A percentile compares a stretch with the other conserved stretches of the same genome.
Conservation (phyloP, 1,140 invertebrate genomes). For the Zaprionus taronus region DNA sequence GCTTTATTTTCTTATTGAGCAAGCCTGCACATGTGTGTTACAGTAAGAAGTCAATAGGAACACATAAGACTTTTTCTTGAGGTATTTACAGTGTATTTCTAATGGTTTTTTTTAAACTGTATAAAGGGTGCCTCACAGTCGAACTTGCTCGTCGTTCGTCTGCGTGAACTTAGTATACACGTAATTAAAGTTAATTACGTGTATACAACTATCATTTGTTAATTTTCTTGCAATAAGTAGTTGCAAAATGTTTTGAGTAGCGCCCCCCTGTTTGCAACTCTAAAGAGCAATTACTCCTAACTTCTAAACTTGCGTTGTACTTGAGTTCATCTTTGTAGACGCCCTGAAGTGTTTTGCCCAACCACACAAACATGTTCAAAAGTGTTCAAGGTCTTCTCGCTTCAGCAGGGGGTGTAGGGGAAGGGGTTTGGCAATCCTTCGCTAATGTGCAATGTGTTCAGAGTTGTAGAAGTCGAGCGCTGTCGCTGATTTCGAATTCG, state of each 20-base stretch:
- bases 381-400: neutral
- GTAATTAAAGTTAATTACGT: too few species aligned
- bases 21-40: too few species aligned
- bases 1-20: too few species aligned
- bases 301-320: neutral
- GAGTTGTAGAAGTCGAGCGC: too few species aligned
- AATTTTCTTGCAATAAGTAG: constrained; percentile 1
- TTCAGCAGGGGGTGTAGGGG: neutral
- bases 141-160: too few species aligned
- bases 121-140: too few species aligned
- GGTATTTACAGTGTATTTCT: too few species aligned
- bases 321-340: neutral
- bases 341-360: neutral
- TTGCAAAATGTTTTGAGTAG: neutral
- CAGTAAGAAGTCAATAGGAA: too few species aligned
- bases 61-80: too few species aligned
- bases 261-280: too few species aligned
- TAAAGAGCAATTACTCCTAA: neutral
- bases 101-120: too few species aligned
- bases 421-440: neutral
- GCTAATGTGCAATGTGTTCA: neutral
- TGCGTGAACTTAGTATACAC: neutral
- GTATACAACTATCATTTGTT: constrained; percentile 8
- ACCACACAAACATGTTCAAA: neutral
- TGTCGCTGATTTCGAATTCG: constrained; percentile 7